Base-by-base conservation (phyloP, 2,888 invertebrate genomes). In the Sarcophaga rosellei region DNA sequence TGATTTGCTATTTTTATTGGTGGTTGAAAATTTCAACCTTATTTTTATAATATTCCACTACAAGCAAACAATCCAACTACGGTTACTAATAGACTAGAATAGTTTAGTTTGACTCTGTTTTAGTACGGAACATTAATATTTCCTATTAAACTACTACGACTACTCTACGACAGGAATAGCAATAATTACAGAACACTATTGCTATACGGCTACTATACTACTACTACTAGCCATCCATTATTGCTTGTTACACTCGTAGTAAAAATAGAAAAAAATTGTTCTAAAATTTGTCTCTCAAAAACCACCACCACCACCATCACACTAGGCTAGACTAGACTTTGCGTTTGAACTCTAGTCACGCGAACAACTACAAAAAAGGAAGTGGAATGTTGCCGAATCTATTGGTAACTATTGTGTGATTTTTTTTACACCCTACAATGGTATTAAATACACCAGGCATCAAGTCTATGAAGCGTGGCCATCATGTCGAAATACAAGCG, bases 1-100 rank as follows among this genome's bases (percentile, higher is more conserved):
- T 53, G 53, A 73, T 53, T 53, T 53, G 15, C 15, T 47, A 12
- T 69, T 15, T 78, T 63, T 87, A 65, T 69, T 79, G 66, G 85
- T 87, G 87, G 84, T 88, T 78, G 78, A 74, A 82, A 73, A 65
- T 53, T 44, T 21, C 2, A 47, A 47, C n/a, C 25, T 59, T 72
- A 12, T 66, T 72, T 57, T 62, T 81, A 68, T 59, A 21, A 35
- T 62, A 66, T 63, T 74, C 17, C 23, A 62, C 61, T 63, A 63
- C 17, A 15, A 4, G 15, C 53, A 53, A 53, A 15, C 53, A 15
- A 10, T 2, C 35, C 35, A 35, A n/a, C 44, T 35, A 59, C 15
- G 20, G 47, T 57, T 69, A 20, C 63, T 81, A 63, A 20, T 59
- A 53, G 63, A 17, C 45, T 17, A 63, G 17, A 62, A 17, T 47